Base-by-base conservation (phyloP, 2,797 vertebrate genomes). In the Naso thynnoides region DNA sequence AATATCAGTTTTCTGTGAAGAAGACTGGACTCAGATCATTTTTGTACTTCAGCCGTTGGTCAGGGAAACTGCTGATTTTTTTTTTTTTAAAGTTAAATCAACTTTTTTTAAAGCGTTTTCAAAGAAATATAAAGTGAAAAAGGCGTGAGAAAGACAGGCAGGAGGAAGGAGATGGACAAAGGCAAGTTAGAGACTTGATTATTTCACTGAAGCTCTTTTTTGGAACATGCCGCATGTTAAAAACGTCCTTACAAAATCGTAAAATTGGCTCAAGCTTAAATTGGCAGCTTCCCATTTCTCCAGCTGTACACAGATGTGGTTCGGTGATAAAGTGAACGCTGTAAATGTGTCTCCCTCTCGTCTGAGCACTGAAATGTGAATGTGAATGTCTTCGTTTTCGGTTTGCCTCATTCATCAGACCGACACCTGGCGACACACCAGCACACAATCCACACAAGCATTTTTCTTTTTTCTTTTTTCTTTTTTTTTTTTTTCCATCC, bases 361-460 rank as follows among this genome's bases (percentile, higher is more conserved):
- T 23, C 47, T 52, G 11, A 16, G 10, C 44, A 21, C 39, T 41
- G 44, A 58, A 19, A 44, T 50, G 50, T 23, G 47, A 59, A 39
- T 2, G 6, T 56, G 41, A 48, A 61, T 2, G 11, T 56, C 19
- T 49, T 21, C 24, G 48, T 31, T 39, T 49, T n/a, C 9, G 3
- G 6, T 57, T 36, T 10, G 26, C 29, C 50, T 62, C 2, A 8
- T 36, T 62, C 55, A 47, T 80, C 56, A 73, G 50, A 72, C 27
- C 53, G 44, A 70, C 76, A 73, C 65, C 49, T 72, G 71, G 44
- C 2, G 21, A 50, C 21, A 50, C 27, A 39, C 5, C 49, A 54
- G 31, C 56, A 26, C 52, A 50, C 36, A 4, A 56, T 39, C 76
- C 24, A 8, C 47, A 26, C 41, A 52, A 62, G 53, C 29, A 38